Evolutionary conservation across 2,888 invertebrate species (phyloP).

Genomic region (Drosophila nigricruria): DNA sequence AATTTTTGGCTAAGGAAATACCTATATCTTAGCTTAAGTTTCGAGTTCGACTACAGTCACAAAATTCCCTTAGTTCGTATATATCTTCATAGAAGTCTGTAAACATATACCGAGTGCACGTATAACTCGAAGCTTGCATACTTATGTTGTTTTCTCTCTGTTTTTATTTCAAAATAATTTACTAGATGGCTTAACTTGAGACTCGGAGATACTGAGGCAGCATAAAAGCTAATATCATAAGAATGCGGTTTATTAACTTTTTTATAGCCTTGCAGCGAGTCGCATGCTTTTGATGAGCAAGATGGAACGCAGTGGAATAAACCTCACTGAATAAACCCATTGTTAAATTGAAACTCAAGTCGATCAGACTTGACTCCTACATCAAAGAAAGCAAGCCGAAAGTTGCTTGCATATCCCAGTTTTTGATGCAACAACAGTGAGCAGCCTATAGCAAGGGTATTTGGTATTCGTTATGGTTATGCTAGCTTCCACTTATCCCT

Average conservation of each 20-base stretch:
- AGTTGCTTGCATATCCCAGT: too few relatives aligned
- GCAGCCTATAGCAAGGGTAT: not conserved
- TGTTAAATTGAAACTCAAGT: too few relatives aligned
- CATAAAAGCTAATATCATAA: conserved; percentile 13
- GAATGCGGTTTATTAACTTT: conserved; percentile 30
- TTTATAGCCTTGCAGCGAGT: conserved; percentile 7
- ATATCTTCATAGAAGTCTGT: not conserved
- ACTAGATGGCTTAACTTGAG: conserved; percentile 12
- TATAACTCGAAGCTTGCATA: not conserved
- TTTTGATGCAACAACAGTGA: too few relatives aligned
- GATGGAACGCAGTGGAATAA: too few relatives aligned
- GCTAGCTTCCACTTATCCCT: conserved; percentile 4
- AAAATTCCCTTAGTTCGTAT: not conserved
- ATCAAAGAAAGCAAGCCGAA: too few relatives aligned
- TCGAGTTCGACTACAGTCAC: not conserved
- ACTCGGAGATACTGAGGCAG: not conserved
- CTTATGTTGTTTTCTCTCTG: not conserved
- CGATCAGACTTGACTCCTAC: too few relatives aligned
- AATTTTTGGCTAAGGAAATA: not conserved
- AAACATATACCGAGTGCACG: not conserved
- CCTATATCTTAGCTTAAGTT: not conserved
- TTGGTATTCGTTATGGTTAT: not conserved
- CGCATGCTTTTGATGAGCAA: not conserved
- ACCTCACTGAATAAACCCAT: too few relatives aligned
- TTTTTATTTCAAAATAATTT: conserved; percentile 8